Evolutionary conservation across 2,113 vertebrate genomes (phyloP).

Genomic region (Clupea harengus): DNA sequence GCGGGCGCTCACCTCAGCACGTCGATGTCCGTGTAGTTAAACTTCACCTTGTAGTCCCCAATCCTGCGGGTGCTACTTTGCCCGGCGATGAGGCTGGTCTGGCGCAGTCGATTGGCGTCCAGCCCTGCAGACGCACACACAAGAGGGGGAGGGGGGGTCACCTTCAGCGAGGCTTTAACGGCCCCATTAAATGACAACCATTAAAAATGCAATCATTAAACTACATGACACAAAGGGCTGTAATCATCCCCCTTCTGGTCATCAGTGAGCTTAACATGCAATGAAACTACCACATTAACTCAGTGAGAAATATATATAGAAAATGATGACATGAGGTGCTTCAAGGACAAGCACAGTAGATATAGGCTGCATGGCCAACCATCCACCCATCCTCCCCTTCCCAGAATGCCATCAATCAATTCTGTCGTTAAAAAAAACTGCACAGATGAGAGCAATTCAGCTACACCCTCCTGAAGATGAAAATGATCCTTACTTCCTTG

Average conservation of each 20-base stretch:
- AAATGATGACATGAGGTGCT: not conserved
- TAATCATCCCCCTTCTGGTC: not conserved
- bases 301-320: not conserved
- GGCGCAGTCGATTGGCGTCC: constrained; percentile 85
- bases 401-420: not conserved
- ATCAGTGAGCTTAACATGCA: constrained; percentile 6
- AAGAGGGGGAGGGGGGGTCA: not conserved
- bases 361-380: too few relatives aligned
- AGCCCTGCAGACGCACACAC: constrained; percentile 71
- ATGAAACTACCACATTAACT: not conserved
- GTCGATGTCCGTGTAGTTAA: constrained; percentile 90
- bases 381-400: not conserved
- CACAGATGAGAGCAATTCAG: not conserved
- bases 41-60: constrained; percentile 93
- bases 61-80: constrained; percentile 93
- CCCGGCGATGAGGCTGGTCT: constrained; percentile 83
- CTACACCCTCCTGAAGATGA: not conserved
- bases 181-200: not conserved
- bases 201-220: not conserved
- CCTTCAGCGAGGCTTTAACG: not conserved
- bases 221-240: not conserved
- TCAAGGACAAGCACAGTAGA: not conserved
- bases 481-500: not conserved
- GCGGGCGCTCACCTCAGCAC: constrained; percentile 81
- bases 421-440: not conserved